Base-by-base conservation (phyloP, 2,113 vertebrate genomes). In the Eublepharis macularius region DNA sequence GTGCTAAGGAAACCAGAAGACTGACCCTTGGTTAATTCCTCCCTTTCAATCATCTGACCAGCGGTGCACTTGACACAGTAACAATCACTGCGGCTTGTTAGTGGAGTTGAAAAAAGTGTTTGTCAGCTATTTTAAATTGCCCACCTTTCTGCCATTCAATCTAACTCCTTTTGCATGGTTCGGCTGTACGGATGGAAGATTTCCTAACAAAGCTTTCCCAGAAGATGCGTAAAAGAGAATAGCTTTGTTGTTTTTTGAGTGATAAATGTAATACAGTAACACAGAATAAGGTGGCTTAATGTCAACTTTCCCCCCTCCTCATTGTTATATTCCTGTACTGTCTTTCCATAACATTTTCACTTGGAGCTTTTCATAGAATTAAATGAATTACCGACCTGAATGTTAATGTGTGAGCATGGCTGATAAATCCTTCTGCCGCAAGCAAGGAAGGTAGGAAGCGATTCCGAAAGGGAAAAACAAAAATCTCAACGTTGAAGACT, bases 81-180 rank as follows among this genome's bases (percentile, higher is more conserved):
- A 92, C 90, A 92, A 91, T 63, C 34, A 79, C 90, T 92, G 90
- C 29, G 21, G 49, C 68, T 82, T 82, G 51, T 87, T 82, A 82
- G 74, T 81, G 82, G 43, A 70, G 89, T 80, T 80, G 88, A 72
- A 78, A 57, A 94, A 68, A 90, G 63, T 81, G 29, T 93, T 92
- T 93, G 92, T 93, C 92, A 94, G 92, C 94, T 91, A 74, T 93
- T 95, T 91, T 87, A 85, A 90, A 88, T 90, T 87, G 89, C 80
- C 91, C 88, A 86, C 78, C 78, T 87, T 87, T 92, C 88, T 92
- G 75, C 73, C n/a, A 41, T 29, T 83, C 82, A 83, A 80, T 91
- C 82, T 92, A 92, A 91, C 78, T 69, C 41, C 83, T 91, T 93
- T 92, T 83, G 82, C 81, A 79, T 72, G 83, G 54, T 89, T 93